Conservation (phyloP, 2,113 vertebrate species). For the Chamaetylas fuelleborni region DNA sequence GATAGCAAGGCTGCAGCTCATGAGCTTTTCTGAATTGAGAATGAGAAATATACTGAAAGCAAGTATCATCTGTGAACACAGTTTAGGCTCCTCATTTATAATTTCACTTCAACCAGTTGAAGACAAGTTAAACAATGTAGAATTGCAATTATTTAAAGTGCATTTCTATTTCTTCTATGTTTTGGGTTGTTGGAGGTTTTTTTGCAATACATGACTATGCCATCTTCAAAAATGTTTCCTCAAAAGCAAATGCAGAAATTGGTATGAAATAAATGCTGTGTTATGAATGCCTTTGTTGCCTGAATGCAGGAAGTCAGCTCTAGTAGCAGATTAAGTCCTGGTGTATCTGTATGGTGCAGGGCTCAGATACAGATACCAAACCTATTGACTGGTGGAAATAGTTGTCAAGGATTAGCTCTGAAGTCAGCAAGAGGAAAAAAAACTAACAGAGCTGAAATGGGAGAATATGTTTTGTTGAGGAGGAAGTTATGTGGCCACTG, state of each 20-base stretch:
- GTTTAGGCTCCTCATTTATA: not conserved
- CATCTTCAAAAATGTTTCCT: not conserved
- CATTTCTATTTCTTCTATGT: not conserved
- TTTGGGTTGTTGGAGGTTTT: not conserved
- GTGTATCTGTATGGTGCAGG: fast-evolving
- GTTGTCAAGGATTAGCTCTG: not conserved
- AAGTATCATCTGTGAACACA: not conserved
- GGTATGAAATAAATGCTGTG: not conserved
- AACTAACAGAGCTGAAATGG: not conserved
- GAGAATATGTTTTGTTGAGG: constrained; percentile 49
- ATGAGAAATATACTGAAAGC: not conserved
- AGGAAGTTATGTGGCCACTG: constrained; percentile 48
- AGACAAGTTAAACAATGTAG: not conserved
- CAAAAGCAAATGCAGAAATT: not conserved
- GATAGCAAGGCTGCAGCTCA: not conserved
- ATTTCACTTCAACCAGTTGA: not conserved
- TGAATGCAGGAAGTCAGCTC: not conserved
- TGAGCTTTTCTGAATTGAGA: not conserved
- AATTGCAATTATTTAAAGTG: not conserved
- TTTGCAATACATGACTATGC: not conserved
- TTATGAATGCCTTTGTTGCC: not conserved
- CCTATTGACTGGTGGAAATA: not conserved
- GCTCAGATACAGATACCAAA: not conserved
- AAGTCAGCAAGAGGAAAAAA: not conserved
- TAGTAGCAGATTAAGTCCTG: not conserved